phyloP scores from a whole-genome alignment of 2,888 invertebrate genomes.

The Stenchaetothrips biformis region DNA sequence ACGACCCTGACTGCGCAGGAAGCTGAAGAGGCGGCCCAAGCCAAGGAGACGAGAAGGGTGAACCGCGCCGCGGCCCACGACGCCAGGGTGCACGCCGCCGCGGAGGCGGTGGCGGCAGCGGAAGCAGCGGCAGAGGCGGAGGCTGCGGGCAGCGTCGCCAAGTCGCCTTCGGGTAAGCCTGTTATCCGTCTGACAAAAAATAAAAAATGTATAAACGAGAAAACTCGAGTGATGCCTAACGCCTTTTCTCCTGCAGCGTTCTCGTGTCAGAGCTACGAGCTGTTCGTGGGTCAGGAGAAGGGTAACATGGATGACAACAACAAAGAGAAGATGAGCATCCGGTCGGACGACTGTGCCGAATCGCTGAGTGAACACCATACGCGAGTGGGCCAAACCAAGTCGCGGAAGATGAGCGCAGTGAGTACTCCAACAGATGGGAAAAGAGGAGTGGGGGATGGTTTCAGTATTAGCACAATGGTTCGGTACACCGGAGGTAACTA shows the following conservation, averaged over 20 bases:
- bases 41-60: conserved; percentile 56
- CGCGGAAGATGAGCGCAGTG: conserved; percentile 91
- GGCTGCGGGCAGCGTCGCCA: conserved; percentile 63
- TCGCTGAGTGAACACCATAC: conserved; percentile 76
- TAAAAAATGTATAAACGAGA: no score
- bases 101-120: conserved; percentile 57
- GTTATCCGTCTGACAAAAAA: no score
- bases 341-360: conserved; percentile 77
- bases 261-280: conserved; percentile 88
- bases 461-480: not conserved
- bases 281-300: conserved; percentile 83
- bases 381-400: conserved; percentile 53
- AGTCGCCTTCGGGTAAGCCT: conserved; percentile 72
- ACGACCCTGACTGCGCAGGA: conserved; percentile 54
- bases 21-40: conserved; percentile 76
- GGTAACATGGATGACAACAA: conserved; percentile 85
- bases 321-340: conserved; percentile 85
- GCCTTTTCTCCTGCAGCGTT: conserved; percentile 45
- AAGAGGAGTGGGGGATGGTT: no score
- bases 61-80: conserved; percentile 50
- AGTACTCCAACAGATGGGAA: conserved; percentile 49
- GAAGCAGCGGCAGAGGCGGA: conserved; percentile 53
- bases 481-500: not conserved
- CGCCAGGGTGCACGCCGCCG: conserved; percentile 39
- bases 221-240: not conserved